Conservation (phyloP, 2,888 invertebrate species). For the Ophonus ardosiacus region DNA sequence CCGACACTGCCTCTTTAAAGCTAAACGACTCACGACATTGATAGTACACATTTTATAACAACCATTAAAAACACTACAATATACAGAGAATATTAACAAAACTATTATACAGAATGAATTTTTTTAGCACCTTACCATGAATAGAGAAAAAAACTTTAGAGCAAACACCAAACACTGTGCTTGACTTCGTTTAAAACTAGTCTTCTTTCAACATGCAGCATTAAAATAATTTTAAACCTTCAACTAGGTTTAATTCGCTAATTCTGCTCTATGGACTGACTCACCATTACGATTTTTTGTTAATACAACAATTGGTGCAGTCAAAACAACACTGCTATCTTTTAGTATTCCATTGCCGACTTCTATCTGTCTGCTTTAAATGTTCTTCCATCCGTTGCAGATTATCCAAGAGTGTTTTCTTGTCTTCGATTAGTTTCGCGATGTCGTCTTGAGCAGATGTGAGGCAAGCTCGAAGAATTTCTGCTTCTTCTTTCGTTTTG, state of each 20-base stretch:
- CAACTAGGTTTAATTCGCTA: constrained; percentile 29
- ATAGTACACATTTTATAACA: constrained; percentile 60
- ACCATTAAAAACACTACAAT: constrained; percentile 64
- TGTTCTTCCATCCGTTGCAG: constrained; percentile 83
- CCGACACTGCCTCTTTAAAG: constrained; percentile 56
- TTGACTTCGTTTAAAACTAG: background rate
- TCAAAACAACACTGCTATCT: constrained; percentile 86
- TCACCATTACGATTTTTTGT: constrained; percentile 73
- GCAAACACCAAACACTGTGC: constrained; percentile 48
- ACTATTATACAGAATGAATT: constrained; percentile 30
- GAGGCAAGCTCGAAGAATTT: constrained; percentile 79
- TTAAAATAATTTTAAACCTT: constrained; percentile 34
- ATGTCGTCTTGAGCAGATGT: constrained; percentile 87
- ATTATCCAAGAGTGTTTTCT: constrained; percentile 84
- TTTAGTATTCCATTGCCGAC: constrained; percentile 77
- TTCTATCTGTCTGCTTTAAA: constrained; percentile 71
- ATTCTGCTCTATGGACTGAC: constrained; percentile 55
- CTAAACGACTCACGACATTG: constrained; percentile 59
- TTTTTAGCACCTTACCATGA: constrained; percentile 62
- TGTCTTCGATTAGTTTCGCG: constrained; percentile 84
- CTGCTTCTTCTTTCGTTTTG: constrained; percentile 79
- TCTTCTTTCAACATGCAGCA: constrained; percentile 39
- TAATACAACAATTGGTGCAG: constrained; percentile 83
- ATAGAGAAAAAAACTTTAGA: constrained; percentile 50
- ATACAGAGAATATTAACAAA: constrained; percentile 58